These are phyloP conservation scores for Oligia fasciuncula DNA, from an alignment of 2,888 invertebrate species.

Conservation along the genomic window DNA sequence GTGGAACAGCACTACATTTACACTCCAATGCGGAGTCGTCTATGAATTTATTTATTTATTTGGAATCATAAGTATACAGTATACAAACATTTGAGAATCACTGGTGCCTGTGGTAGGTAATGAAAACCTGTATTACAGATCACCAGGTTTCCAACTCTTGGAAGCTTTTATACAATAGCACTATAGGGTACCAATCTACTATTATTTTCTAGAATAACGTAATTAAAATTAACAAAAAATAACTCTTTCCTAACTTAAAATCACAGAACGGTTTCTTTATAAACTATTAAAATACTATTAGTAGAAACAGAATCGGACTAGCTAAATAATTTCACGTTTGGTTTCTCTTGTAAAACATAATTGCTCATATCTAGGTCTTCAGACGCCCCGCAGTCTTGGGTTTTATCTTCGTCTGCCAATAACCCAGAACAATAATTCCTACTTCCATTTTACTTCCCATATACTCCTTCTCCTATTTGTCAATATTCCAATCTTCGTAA, in stretches of 20 bases:
- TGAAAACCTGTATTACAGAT: no score
- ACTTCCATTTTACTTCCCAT: slow-evolving; percentile 39
- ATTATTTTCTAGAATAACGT: neutral
- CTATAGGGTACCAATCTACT: no score
- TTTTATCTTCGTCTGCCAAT: slow-evolving; percentile 25
- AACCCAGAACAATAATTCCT: slow-evolving; percentile 25
- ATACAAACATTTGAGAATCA: no score
- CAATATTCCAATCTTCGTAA: slow-evolving; percentile 47
- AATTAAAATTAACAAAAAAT: neutral
- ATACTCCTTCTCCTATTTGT: slow-evolving; percentile 16
- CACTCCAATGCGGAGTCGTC: no score
- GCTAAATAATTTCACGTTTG: slow-evolving; percentile 9
- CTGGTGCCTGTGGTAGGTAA: no score
- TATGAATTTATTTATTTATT: no score
- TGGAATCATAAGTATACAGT: no score
- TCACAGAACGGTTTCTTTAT: neutral
- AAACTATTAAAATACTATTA: neutral
- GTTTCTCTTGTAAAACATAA: slow-evolving; percentile 28
- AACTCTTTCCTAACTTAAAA: neutral
- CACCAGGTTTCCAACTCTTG: no score
- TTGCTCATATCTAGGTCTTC: slow-evolving; percentile 21
- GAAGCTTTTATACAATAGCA: no score
- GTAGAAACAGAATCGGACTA: neutral
- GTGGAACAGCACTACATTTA: no score
- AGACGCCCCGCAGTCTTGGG: neutral